Evolutionary conservation across 2,888 invertebrate species (phyloP).

Genomic region (Lycaena phlaeas): DNA sequence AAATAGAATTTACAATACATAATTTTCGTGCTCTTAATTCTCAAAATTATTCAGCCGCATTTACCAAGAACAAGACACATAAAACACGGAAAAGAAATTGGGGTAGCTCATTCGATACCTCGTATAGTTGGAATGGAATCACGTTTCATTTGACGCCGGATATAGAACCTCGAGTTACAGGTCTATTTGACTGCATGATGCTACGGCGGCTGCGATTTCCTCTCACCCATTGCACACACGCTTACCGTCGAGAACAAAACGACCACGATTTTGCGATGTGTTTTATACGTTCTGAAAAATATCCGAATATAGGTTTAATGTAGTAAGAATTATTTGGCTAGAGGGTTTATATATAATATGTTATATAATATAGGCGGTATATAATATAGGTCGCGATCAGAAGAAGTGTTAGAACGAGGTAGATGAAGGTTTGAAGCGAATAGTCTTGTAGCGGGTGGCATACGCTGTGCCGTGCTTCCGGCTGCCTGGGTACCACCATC

Average conservation of each 20-base stretch:
- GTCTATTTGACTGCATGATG: conserved; percentile 35
- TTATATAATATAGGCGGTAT: no score
- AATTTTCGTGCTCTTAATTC: no score
- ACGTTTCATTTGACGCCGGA: conserved; percentile 29
- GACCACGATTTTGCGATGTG: conserved; percentile 6
- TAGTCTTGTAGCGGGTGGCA: no score
- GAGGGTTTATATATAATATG: no score
- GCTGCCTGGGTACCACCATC: no score
- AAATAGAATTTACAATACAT: no score
- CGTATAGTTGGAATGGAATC: conserved; percentile 21
- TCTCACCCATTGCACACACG: conserved; percentile 39
- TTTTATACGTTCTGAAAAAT: conserved; percentile 4
- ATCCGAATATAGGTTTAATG: neutral
- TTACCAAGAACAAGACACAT: conserved; percentile 1
- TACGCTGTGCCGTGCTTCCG: no score
- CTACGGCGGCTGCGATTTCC: conserved; percentile 59
- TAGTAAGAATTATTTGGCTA: no score
- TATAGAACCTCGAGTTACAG: conserved; percentile 29
- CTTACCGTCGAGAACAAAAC: conserved; percentile 15
- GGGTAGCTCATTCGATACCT: conserved; percentile 15
- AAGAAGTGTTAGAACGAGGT: no score
- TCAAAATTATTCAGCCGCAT: no score
- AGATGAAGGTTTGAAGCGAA: no score
- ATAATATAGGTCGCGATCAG: neutral
- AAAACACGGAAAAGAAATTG: conserved; percentile 17